These are phyloP conservation scores for Pseudorasbora parva DNA, from an alignment of 2,113 vertebrate genomes.

Conservation along the genomic window DNA sequence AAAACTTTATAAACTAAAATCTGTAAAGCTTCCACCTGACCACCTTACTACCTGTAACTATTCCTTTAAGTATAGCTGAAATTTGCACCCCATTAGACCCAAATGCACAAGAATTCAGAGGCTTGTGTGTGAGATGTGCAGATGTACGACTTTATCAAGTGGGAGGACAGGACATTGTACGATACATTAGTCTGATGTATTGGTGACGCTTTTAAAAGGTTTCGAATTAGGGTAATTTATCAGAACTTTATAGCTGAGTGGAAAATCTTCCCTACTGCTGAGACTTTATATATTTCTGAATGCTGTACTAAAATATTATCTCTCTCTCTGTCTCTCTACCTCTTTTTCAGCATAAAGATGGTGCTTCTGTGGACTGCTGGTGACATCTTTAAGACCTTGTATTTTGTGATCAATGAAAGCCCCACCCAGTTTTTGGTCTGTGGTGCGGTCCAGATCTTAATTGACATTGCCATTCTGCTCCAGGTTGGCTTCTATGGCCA, in stretches of 20 bases:
- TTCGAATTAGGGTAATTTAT: constrained; percentile 10
- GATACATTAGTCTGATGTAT: constrained; percentile 11
- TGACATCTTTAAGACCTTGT: constrained; percentile 81
- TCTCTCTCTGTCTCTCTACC: constrained; percentile 30
- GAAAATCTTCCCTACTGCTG: not conserved
- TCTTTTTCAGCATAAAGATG: constrained; percentile 80
- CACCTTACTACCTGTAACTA: too few species aligned
- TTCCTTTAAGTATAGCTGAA: not conserved
- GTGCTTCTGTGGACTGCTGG: constrained; percentile 81
- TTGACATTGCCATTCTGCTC: constrained; percentile 78
- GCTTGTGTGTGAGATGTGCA: constrained; percentile 6
- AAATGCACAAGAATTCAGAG: not conserved
- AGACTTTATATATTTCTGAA: not conserved
- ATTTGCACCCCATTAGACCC: not conserved
- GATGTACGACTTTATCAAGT: constrained; percentile 22
- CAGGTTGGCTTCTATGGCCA: constrained; percentile 76
- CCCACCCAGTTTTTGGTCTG: constrained; percentile 81
- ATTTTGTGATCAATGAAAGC: constrained; percentile 79
- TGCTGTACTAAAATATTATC: constrained; percentile 14
- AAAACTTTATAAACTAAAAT: too few species aligned
- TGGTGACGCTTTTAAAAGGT: not conserved
- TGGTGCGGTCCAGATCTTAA: constrained; percentile 76
- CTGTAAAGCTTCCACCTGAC: too few species aligned
- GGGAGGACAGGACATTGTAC: not conserved
- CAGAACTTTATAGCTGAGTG: constrained; percentile 15